Conservation (phyloP, 2,888 invertebrate species). For the Cremastinae sp. region DNA sequence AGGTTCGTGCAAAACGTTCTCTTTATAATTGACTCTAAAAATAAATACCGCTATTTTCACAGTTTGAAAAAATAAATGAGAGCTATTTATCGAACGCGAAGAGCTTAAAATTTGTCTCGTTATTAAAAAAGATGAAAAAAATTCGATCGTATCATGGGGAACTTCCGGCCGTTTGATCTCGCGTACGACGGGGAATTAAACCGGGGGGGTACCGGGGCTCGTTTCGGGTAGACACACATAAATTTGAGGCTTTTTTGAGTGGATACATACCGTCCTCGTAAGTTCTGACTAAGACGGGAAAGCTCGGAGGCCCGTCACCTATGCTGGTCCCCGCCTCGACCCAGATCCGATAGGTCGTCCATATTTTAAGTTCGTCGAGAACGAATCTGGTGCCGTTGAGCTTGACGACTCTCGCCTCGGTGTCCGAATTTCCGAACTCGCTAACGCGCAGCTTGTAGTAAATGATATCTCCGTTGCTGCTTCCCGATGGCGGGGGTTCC, state of each 20-base stretch:
- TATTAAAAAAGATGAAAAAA: too few species aligned
- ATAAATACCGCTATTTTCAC: too few species aligned
- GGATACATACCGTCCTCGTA: conserved; percentile 98
- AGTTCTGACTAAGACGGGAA: conserved; percentile 95
- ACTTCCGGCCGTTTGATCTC: too few species aligned
- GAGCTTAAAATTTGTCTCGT: too few species aligned
- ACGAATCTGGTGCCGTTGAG: conserved; percentile 90
- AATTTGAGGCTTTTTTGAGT: conserved; percentile 66
- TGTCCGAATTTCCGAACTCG: conserved; percentile 91
- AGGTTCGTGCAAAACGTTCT: too few species aligned
- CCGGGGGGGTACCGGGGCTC: not conserved
- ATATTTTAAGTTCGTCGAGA: conserved; percentile 94
- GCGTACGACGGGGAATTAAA: too few species aligned
- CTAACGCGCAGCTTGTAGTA: conserved; percentile 97
- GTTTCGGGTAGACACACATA: conserved; percentile 52
- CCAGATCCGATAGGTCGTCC: conserved; percentile 98
- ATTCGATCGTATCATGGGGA: too few species aligned
- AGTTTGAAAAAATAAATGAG: not conserved
- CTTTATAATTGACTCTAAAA: too few species aligned
- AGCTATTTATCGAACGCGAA: too few species aligned
- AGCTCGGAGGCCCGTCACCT: conserved; percentile 96
- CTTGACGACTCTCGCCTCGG: conserved; percentile 90
- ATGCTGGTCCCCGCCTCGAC: conserved; percentile 97
- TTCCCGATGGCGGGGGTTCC: conserved; percentile 95
- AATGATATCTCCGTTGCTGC: conserved; percentile 94